Percentiles rank a stretch among this genome's conserved stretches.
phyloP scores from a whole-genome alignment of 2,888 invertebrate genomes.

The Ectemnius lituratus region DNA sequence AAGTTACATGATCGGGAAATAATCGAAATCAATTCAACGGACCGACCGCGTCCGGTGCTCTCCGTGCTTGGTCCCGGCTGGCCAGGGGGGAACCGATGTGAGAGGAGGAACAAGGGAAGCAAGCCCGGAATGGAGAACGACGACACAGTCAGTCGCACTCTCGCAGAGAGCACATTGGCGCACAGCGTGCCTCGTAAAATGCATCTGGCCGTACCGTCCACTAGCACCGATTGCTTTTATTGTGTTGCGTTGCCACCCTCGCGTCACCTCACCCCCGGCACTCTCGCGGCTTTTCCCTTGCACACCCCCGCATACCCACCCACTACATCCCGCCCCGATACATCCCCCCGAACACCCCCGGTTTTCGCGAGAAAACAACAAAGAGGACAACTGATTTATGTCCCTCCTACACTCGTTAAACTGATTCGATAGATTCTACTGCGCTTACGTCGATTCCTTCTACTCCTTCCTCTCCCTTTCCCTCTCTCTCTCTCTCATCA shows the following conservation, averaged over 20 bases:
- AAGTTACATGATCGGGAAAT: constrained; percentile 67
- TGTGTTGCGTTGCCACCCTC: constrained; percentile 58
- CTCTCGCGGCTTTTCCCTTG: constrained; percentile 34
- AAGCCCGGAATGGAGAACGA: constrained; percentile 29
- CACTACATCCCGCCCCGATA: neutral
- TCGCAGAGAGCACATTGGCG: constrained; percentile 46
- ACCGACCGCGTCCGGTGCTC: constrained; percentile 43
- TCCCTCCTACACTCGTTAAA: constrained; percentile 74
- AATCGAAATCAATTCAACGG: constrained; percentile 67
- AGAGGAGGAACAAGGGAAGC: constrained; percentile 30
- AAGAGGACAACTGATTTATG: constrained; percentile 70
- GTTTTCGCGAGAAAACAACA: constrained; percentile 62
- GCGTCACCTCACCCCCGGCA: constrained; percentile 28
- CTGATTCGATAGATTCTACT: constrained; percentile 76
- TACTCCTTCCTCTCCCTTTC: constrained; percentile 20
- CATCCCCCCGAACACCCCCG: constrained; percentile 20
- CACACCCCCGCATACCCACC: constrained; percentile 43
- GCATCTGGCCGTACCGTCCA: constrained; percentile 65
- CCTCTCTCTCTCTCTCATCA: constrained; percentile 2
- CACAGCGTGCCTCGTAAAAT: constrained; percentile 70
- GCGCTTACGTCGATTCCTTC: constrained; percentile 67
- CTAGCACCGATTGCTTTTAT: constrained; percentile 61
- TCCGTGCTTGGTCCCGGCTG: constrained; percentile 13
- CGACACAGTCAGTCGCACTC: neutral
- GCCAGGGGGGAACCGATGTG: constrained; percentile 17